These are phyloP conservation scores for Botia almorhae DNA, from an alignment of 2,797 vertebrate genomes.

Conservation along the genomic window DNA sequence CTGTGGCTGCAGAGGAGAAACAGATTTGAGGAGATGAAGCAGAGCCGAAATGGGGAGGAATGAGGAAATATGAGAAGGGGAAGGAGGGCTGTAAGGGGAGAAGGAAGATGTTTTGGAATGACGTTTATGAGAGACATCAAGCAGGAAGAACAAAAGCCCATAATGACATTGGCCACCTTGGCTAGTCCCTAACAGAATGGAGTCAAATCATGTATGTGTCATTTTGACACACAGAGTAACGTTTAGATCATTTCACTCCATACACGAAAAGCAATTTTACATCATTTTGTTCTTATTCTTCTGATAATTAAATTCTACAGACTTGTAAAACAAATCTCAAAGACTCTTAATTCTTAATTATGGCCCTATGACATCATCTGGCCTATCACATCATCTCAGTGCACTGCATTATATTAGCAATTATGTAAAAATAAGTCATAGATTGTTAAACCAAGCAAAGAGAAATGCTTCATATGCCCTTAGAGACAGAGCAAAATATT, in stretches of 20 bases:
- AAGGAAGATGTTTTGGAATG: slow-evolving; percentile 1
- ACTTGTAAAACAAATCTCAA: too few relatives aligned
- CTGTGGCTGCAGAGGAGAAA: slow-evolving; percentile 65
- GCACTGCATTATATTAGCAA: not conserved
- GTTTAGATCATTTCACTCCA: not conserved
- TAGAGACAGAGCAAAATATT: not conserved
- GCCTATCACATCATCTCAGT: not conserved
- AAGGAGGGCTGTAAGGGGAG: slow-evolving; percentile 18
- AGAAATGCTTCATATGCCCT: not conserved
- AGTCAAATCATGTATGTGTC: slow-evolving; percentile 16
- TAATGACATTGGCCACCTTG: not conserved
- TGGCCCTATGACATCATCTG: not conserved
- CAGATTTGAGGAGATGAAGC: slow-evolving; percentile 61
- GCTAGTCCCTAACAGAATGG: not conserved
- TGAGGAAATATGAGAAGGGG: slow-evolving; percentile 48
- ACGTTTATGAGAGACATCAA: slow-evolving; percentile 10
- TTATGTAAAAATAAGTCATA: not conserved
- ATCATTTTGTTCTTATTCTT: not conserved
- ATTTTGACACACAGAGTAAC: not conserved
- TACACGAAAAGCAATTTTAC: not conserved
- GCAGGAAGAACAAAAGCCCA: slow-evolving; percentile 55
- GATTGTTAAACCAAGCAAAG: slow-evolving; percentile 3
- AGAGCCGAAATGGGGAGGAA: slow-evolving; percentile 49
- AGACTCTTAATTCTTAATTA: not conserved
- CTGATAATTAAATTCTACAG: too few relatives aligned